Evolutionary conservation across 2,797 vertebrate genomes (phyloP), one percentile per base, ranked within the genome.

Genomic region (Helostoma temminkii): DNA sequence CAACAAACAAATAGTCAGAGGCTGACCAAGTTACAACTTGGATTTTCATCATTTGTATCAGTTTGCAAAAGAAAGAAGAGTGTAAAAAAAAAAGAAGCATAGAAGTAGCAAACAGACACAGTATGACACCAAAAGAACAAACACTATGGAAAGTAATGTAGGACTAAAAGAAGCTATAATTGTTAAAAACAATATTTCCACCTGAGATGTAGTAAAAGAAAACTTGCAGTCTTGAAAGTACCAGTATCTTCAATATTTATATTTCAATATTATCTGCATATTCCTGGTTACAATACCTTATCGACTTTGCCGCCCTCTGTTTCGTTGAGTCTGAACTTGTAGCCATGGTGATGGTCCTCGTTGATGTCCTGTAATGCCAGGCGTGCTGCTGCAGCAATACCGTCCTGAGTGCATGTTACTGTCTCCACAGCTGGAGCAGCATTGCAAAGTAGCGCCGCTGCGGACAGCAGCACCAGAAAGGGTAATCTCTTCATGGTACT

Each of bases 241-340:
- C 15, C 6, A 28, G 7, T 12, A 52, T n/a, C 5, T 8, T 41
- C 18, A 45, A 12, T 28, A 8, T 34, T n/a, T n/a, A n/a, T n/a
- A n/a, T n/a, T n/a, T n/a, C n/a, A n/a, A n/a, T n/a, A n/a, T 12
- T 9, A 16, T 15, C 36, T 37, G 2, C 3, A 43, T 43, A 9
- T 19, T 9, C n/a, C 9, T 0, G 9, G 2, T 19, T 55, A 0
- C 25, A 45, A 3, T 65, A 69, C 89, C 69, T 69, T 12, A 1
- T 53, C 52, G 19, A 42, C 8, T 7, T 25, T 49, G 28, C 16
- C 50, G 46, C 21, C 42, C 4, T 26, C 3, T 9, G 53, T 6
- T 1, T 50, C 6, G 3, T 16, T 16, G 7, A 91, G 52, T 36
- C 22, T 49, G 68, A 91, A 91, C 76, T 90, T 90, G 76, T 91